A percentile compares a stretch with the other conserved stretches of the same genome.
Conservation (phyloP, 2,888 invertebrate genomes). For the Trichogramma evanescens region DNA sequence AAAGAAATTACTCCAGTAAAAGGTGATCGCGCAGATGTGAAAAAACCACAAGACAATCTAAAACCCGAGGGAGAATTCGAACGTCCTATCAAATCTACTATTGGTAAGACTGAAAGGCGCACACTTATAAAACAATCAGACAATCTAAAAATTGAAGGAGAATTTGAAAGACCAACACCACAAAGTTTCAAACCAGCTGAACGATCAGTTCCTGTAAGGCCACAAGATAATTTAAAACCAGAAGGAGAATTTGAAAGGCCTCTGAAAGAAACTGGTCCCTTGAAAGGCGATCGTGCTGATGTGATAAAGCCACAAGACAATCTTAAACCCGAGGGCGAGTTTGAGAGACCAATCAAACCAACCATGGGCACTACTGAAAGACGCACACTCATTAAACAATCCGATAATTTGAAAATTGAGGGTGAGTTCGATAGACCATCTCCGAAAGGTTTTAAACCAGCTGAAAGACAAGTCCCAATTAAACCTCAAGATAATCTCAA, state of each 20-base stretch:
- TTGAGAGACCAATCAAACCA: slow-evolving; percentile 33
- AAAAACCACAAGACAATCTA: slow-evolving; percentile 50
- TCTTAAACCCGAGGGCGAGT: slow-evolving; percentile 40
- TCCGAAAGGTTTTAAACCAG: slow-evolving; percentile 29
- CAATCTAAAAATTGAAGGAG: slow-evolving; percentile 52
- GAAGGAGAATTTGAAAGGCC: slow-evolving; percentile 48
- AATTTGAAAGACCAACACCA: slow-evolving; percentile 32
- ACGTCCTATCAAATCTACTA: slow-evolving; percentile 51
- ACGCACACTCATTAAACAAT: slow-evolving; percentile 50
- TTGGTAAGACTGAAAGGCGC: slow-evolving; percentile 51
- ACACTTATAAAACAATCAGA: slow-evolving; percentile 43
- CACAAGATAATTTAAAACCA: slow-evolving; percentile 46
- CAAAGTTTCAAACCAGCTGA: slow-evolving; percentile 38
- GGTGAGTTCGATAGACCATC: slow-evolving; percentile 42
- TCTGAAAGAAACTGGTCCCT: slow-evolving; percentile 43
- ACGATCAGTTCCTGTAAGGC: slow-evolving; percentile 44
- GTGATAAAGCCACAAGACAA: slow-evolving; percentile 42
- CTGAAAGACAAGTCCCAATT: slow-evolving; percentile 45
- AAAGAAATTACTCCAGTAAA: slow-evolving; percentile 29
- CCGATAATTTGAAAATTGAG: slow-evolving; percentile 53
- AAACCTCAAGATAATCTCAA: slow-evolving; percentile 49
- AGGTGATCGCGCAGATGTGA: slow-evolving; percentile 36
- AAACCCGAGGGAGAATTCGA: slow-evolving; percentile 53
- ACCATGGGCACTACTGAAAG: slow-evolving; percentile 48
- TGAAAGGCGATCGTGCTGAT: slow-evolving; percentile 41